phyloP scores from a whole-genome alignment of 2,113 vertebrate genomes.

The Hystrix brachyura region DNA sequence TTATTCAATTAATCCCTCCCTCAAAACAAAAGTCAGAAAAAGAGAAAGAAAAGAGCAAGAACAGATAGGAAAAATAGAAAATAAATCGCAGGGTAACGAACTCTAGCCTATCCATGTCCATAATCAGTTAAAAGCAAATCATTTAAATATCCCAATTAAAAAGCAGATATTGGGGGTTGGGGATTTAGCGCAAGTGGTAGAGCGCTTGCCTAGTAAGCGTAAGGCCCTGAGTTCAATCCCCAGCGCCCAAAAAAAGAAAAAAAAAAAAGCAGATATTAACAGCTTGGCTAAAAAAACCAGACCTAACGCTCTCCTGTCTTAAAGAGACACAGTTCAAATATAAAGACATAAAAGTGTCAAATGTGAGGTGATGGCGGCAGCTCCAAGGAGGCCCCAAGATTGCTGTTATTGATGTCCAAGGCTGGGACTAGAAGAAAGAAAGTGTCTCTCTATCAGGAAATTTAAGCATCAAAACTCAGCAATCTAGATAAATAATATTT shows the following conservation, averaged over 20 bases:
- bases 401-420: rapidly evolving
- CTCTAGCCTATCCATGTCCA: neutral
- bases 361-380: neutral
- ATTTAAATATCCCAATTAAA: neutral
- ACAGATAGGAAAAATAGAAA: neutral
- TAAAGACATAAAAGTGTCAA: neutral
- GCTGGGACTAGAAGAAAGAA: neutral
- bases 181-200: too few species aligned
- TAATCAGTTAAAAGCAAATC: neutral
- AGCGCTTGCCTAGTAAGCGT: too few species aligned
- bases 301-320: neutral
- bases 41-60: neutral
- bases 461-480: neutral
- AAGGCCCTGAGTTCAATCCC: too few species aligned
- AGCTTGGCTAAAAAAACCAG: neutral
- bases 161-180: neutral
- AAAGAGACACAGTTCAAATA: neutral
- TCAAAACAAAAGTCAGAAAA: neutral
- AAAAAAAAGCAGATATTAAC: neutral
- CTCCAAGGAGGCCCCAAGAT: neutral
- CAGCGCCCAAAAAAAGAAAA: too few species aligned
- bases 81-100: neutral
- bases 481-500: neutral
- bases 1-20: neutral
- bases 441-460: neutral